A percentile compares a stretch with the other conserved stretches of the same genome.
phyloP scores from a whole-genome alignment of 2,888 invertebrate genomes.

The Cremastobaeus sp. region DNA sequence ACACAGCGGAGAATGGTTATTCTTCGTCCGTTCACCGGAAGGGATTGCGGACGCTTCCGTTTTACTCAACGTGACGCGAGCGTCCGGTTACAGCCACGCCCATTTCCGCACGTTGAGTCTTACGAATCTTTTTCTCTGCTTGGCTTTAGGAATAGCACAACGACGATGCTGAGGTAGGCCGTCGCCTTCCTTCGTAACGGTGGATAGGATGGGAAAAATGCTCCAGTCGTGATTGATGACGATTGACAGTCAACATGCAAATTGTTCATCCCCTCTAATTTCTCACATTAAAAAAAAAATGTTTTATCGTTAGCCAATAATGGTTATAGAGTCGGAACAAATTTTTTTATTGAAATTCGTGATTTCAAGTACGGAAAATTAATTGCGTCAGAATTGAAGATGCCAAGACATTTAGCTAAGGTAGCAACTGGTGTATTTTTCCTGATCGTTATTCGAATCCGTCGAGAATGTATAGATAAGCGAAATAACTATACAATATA shows the following conservation, averaged over 20 bases:
- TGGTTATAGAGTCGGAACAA: too few relatives aligned
- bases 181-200: constrained; percentile 25
- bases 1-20: constrained; percentile 83
- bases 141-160: constrained; percentile 51
- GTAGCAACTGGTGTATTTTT: constrained; percentile 39
- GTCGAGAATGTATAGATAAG: constrained; percentile 59
- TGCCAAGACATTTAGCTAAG: constrained; percentile 2
- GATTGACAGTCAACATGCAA: not conserved
- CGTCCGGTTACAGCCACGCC: constrained; percentile 71
- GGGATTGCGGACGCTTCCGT: constrained; percentile 83
- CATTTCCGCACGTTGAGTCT: constrained; percentile 54
- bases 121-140: constrained; percentile 54
- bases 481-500: constrained; percentile 51
- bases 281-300: not conserved
- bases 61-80: constrained; percentile 81
- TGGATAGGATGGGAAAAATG: constrained; percentile 28
- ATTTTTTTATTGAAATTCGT: too few relatives aligned
- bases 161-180: constrained; percentile 54
- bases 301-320: too few relatives aligned
- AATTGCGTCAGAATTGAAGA: too few relatives aligned
- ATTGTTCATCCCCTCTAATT: too few relatives aligned
- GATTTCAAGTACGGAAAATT: not conserved
- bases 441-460: constrained; percentile 55
- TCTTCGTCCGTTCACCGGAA: constrained; percentile 82
- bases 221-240: constrained; percentile 3